Conservation (phyloP, 2,888 invertebrate species). For the Herminia tarsipennalis region DNA sequence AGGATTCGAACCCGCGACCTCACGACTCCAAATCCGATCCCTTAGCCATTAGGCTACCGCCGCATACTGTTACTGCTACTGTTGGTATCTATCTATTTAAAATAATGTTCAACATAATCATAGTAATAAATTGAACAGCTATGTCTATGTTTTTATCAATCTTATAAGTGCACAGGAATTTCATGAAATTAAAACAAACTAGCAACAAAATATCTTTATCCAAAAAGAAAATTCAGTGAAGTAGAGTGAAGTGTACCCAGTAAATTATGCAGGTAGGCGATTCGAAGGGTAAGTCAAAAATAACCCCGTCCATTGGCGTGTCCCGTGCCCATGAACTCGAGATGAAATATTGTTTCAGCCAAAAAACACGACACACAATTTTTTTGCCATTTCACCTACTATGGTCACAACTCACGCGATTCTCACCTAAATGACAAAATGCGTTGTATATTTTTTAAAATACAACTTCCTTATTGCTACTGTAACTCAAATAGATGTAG, state of each 20-base stretch:
- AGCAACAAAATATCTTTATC: too few relatives aligned
- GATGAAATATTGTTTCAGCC: conserved; percentile 71
- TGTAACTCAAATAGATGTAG: conserved; percentile 19
- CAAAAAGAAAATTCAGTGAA: conserved; percentile 1
- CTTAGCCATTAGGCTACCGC: too few relatives aligned
- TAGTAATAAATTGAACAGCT: too few relatives aligned
- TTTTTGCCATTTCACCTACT: conserved; percentile 49
- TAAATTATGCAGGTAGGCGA: conserved; percentile 57
- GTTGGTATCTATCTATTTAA: too few relatives aligned
- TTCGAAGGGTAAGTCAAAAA: conserved; percentile 59
- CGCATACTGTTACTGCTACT: too few relatives aligned
- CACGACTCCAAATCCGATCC: too few relatives aligned
- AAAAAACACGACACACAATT: conserved; percentile 61
- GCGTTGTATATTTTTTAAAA: conserved; percentile 23
- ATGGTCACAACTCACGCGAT: conserved; percentile 53
- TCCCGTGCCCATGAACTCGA: conserved; percentile 54
- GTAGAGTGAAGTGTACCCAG: conserved; percentile 19
- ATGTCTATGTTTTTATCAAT: too few relatives aligned
- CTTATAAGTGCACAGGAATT: too few relatives aligned
- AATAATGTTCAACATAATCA: too few relatives aligned
- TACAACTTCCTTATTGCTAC: conserved; percentile 35
- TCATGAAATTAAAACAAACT: too few relatives aligned
- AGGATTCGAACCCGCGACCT: too few relatives aligned
- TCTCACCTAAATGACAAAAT: conserved; percentile 48
- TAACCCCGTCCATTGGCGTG: conserved; percentile 60